Evolutionary conservation across 1,140 invertebrate genomes (phyloP).

Genomic region (Drosophila gunungcola): DNA sequence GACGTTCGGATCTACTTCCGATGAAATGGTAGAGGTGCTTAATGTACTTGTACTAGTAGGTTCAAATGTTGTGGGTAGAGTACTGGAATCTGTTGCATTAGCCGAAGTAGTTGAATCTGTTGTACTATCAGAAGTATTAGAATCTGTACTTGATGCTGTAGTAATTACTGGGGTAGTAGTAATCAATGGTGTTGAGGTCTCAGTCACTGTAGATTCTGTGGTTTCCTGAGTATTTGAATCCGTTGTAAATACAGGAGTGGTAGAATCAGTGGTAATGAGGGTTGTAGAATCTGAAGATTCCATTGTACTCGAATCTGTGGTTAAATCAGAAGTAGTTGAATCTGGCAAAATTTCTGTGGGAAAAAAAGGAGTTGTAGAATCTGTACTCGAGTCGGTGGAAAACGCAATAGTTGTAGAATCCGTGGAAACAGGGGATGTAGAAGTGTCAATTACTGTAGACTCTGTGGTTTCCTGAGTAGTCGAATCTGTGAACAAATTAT

Average conservation of each 20-base stretch:
- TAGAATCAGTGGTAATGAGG: constrained; percentile 7
- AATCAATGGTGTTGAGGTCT: not conserved
- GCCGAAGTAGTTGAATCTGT: not conserved
- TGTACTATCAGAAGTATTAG: not conserved
- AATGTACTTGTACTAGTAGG: constrained; percentile 3
- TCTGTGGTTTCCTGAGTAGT: not conserved
- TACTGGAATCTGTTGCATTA: not conserved
- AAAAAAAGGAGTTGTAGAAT: no score
- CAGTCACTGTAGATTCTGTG: constrained; percentile 4
- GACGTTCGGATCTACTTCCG: constrained; percentile 22
- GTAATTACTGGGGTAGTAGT: not conserved
- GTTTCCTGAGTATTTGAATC: not conserved
- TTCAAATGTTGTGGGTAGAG: constrained; percentile 5
- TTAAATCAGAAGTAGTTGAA: constrained; percentile 1
- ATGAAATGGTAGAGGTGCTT: constrained; percentile 18
- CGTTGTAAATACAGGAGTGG: not conserved
- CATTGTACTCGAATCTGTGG: constrained; percentile 1
- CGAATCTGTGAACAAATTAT: no score
- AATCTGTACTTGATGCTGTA: constrained; percentile 15
- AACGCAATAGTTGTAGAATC: not conserved
- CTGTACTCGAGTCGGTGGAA: not conserved
- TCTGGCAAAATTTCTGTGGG: not conserved
- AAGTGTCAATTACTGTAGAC: not conserved
- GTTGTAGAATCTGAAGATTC: constrained; percentile 2
- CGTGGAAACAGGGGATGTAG: constrained; percentile 4